Percentiles rank a stretch among this genome's conserved stretches.
These are phyloP conservation scores for Heliconius eleuchia DNA, from an alignment of 1,140 invertebrate species.

Conservation along the genomic window DNA sequence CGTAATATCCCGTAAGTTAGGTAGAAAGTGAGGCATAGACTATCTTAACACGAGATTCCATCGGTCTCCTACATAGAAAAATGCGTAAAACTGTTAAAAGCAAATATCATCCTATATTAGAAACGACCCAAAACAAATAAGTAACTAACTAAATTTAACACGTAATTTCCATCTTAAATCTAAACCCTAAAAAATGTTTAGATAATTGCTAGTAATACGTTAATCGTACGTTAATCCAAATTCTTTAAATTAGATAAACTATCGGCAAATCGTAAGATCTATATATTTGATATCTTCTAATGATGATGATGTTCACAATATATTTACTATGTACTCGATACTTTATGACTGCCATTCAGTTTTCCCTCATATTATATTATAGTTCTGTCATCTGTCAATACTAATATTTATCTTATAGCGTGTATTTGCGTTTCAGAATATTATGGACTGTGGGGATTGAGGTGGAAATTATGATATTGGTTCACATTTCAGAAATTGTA, in stretches of 20 bases:
- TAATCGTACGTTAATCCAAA: constrained; percentile 8
- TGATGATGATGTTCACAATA: background rate
- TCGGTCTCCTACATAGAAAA: too few species aligned
- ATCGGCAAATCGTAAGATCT: background rate
- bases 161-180: background rate
- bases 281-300: constrained; percentile 1
- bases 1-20: too few species aligned
- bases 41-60: too few species aligned
- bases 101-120: too few species aligned
- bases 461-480: background rate
- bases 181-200: constrained; percentile 5
- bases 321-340: background rate
- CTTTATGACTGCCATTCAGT: background rate
- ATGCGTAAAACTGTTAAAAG: too few species aligned
- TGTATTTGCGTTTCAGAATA: background rate
- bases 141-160: background rate
- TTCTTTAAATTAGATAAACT: constrained; percentile 7
- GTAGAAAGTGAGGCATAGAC: too few species aligned
- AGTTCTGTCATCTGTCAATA: constrained; percentile 5
- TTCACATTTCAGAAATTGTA: background rate
- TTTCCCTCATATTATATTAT: background rate
- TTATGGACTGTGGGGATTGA: background rate
- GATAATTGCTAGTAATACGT: constrained; percentile 21
- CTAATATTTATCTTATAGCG: background rate
- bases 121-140: too few species aligned